Base-by-base conservation (phyloP, 2,888 invertebrate species). In the Drosophila mulleri region DNA sequence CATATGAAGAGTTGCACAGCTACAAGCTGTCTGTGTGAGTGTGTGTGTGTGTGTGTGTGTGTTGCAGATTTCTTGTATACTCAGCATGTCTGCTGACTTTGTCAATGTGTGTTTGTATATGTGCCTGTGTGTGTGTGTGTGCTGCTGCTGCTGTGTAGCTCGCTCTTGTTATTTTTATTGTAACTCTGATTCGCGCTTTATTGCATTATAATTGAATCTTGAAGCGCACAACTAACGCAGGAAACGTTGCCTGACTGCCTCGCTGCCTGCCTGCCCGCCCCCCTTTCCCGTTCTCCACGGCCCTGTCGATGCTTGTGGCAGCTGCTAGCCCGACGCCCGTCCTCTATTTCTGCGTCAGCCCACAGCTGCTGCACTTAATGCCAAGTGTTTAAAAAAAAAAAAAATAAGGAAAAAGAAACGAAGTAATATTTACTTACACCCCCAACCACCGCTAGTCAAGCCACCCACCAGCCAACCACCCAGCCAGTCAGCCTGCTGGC, bases 181-280 rank as follows among this genome's bases (percentile, higher is more conserved):
- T 79, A 78, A 80, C 86, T 78, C 80, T 91, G 90, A 91, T 91
- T 91, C 89, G 83, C 86, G 86, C 90, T 90, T 91, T 88, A 91
- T 91, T 91, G 89, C 90, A 89, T 90, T 91, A 89, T 91, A 91
- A 91, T 91, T 91, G 91, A 91, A 91, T 91, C 86, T 91, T 90
- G 81, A 89, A 89, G 89, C 83, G 85, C 84, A 84, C 85, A 84
- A 84, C 83, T 83, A 88, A 89, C 83, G 88, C 85, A 89, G 88
- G 83, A 89, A 84, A 89, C 88, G 88, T 70, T 84, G 89, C 67
- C 88, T 84, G 88, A 87, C 89, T 83, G 87, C 58, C 48, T 84
- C 87, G 62, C 87, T 83, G 87, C 74, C 23, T 29, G 29, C 29
- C 47, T 84, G 87, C 75, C 87, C 86, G 83, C 52, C 54, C 71